Evolutionary conservation across 2,113 vertebrate species (phyloP).

Genomic region (Xiphophorus couchianus): DNA sequence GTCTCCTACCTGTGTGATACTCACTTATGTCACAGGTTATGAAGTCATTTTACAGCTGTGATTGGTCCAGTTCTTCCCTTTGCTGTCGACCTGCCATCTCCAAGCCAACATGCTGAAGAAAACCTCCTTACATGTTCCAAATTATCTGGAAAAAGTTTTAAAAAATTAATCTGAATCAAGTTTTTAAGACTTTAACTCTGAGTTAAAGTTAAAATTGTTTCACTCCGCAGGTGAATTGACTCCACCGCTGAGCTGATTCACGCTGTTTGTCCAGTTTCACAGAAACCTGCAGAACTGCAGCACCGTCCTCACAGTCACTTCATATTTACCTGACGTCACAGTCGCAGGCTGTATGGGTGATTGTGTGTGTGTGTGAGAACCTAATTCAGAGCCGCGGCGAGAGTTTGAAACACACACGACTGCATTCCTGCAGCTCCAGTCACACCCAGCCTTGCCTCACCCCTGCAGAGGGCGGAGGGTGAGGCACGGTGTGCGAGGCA

Average conservation of each 20-base stretch:
- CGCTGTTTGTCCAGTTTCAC: conserved; percentile 5
- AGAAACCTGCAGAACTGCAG: conserved; percentile 11
- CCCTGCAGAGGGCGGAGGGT: conserved; percentile 11
- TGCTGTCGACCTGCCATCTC: background rate
- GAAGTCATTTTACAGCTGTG: conserved; percentile 21
- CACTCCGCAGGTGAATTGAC: background rate
- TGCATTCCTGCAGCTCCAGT: conserved; percentile 7
- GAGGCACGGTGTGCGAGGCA: conserved; percentile 12
- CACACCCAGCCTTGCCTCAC: conserved; percentile 42
- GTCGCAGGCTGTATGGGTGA: background rate
- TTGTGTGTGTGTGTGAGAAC: background rate
- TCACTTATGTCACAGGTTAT: conserved; percentile 24
- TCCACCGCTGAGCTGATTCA: background rate
- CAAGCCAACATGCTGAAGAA: background rate
- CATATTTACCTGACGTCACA: background rate
- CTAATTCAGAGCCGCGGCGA: background rate
- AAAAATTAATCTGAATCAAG: background rate
- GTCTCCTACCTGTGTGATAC: conserved; percentile 46
- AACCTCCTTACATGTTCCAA: background rate
- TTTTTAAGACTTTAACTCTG: background rate
- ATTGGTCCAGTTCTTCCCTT: background rate
- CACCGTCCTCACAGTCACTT: background rate
- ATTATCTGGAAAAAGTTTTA: background rate
- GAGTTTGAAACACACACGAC: conserved; percentile 16
- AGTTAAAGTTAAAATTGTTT: background rate